Evolutionary conservation across 2,888 invertebrate genomes (phyloP).

Genomic region (Plebejus anna): DNA sequence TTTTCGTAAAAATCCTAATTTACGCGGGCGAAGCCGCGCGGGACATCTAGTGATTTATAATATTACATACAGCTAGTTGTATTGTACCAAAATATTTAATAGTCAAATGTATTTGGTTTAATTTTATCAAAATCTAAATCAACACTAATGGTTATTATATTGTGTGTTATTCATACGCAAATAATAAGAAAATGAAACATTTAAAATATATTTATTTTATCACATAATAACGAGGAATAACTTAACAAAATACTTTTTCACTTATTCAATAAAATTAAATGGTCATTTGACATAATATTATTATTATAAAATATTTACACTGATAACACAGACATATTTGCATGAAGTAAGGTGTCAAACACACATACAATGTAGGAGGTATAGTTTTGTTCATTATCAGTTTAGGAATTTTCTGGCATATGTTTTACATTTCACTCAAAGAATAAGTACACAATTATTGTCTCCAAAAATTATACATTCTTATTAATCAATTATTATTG

Average conservation of each 20-base stretch:
- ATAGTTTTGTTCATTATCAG: neutral
- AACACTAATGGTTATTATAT: too few species aligned
- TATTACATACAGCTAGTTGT: neutral
- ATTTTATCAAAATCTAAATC: neutral
- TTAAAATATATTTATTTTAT: constrained; percentile 1
- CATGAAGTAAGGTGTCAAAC: neutral
- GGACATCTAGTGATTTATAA: too few species aligned
- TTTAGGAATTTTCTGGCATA: neutral
- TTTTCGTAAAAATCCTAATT: too few species aligned
- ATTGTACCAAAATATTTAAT: neutral
- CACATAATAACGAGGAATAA: neutral
- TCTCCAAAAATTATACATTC: too few species aligned
- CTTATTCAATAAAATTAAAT: neutral
- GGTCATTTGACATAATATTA: neutral
- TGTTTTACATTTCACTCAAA: neutral
- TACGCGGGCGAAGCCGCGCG: too few species aligned
- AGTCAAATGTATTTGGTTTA: neutral
- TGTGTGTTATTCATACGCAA: neutral
- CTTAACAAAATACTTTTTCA: constrained; percentile 8
- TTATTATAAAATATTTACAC: neutral
- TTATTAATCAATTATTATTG: too few species aligned
- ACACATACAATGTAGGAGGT: neutral
- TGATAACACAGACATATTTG: neutral
- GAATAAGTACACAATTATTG: neutral
- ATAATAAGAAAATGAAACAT: neutral